A percentile compares a stretch with the other conserved stretches of the same genome.
Conservation (phyloP, 2,888 invertebrate genomes). For the Conchocele bisecta region DNA sequence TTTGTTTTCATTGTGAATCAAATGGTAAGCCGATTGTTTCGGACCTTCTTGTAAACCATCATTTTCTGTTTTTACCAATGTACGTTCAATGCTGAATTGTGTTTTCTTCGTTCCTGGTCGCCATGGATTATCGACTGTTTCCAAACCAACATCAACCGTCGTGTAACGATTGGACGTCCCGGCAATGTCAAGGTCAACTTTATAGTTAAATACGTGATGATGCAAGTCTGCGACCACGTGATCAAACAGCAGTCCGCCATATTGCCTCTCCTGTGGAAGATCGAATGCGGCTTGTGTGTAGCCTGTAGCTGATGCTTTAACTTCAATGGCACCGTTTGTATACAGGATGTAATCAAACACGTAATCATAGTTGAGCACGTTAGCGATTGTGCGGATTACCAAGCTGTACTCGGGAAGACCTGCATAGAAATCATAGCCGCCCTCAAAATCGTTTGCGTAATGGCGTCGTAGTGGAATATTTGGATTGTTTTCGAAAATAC, state of each 20-base stretch:
- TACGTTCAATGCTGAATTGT: conserved; percentile 54
- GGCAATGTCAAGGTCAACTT: conserved; percentile 75
- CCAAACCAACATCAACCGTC: conserved; percentile 49
- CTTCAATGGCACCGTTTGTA: conserved; percentile 70
- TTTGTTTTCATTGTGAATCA: conserved; percentile 24
- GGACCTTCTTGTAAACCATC: conserved; percentile 35
- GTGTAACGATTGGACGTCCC: conserved; percentile 64
- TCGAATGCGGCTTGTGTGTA: conserved; percentile 65
- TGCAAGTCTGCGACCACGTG: conserved; percentile 68
- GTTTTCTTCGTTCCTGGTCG: conserved; percentile 40
- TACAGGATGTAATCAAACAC: conserved; percentile 76
- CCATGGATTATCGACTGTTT: conserved; percentile 49
- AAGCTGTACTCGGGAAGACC: conserved; percentile 66
- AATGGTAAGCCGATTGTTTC: conserved; percentile 28
- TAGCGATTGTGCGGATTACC: conserved; percentile 69
- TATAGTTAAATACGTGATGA: conserved; percentile 72
- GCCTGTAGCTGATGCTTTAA: conserved; percentile 69
- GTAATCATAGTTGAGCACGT: conserved; percentile 74
- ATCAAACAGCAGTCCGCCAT: conserved; percentile 61
- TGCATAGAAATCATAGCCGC: conserved; percentile 59
- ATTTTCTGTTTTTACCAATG: conserved; percentile 53
- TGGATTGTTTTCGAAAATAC: conserved; percentile 74
- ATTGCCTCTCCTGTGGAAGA: conserved; percentile 50
- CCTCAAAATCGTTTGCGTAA: conserved; percentile 57
- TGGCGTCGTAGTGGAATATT: conserved; percentile 71